phyloP scores from a whole-genome alignment of 2,113 vertebrate genomes.

The Pygoscelis antarcticus region DNA sequence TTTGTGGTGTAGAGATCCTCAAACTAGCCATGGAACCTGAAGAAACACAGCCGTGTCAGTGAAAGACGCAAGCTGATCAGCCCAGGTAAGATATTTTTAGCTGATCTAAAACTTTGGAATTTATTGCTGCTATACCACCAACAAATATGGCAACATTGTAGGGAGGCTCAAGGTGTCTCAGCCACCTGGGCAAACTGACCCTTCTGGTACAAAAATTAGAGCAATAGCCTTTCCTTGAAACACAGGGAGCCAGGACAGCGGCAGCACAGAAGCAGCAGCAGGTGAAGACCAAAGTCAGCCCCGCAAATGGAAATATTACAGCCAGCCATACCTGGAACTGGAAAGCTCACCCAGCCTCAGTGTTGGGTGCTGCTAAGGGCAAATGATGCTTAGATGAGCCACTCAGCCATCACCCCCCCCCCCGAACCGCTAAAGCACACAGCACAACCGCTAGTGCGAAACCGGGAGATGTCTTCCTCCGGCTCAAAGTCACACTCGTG shows the following conservation, averaged over 20 bases:
- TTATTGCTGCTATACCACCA: background rate
- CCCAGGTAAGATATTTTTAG: background rate
- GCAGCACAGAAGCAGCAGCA: background rate
- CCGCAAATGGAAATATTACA: background rate
- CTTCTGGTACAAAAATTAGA: background rate
- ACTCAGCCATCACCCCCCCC: background rate
- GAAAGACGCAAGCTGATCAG: background rate
- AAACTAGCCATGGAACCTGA: background rate
- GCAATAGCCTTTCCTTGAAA: background rate
- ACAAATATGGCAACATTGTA: background rate
- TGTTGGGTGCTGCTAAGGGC: accelerated
- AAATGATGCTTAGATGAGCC: background rate
- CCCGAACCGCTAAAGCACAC: background rate
- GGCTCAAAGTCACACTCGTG: background rate
- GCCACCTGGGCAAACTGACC: background rate
- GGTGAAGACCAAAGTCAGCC: background rate
- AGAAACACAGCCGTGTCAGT: background rate
- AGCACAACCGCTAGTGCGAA: background rate
- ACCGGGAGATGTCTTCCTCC: background rate
- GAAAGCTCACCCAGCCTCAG: background rate
- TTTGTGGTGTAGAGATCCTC: background rate
- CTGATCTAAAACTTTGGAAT: background rate
- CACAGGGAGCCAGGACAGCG: background rate
- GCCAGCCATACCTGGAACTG: background rate
- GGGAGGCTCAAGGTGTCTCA: background rate